Percentiles rank a stretch among this genome's conserved stretches.
These are phyloP conservation scores for Acrocyrtus sp. DNA, from an alignment of 2,888 invertebrate genomes.

Conservation along the genomic window DNA sequence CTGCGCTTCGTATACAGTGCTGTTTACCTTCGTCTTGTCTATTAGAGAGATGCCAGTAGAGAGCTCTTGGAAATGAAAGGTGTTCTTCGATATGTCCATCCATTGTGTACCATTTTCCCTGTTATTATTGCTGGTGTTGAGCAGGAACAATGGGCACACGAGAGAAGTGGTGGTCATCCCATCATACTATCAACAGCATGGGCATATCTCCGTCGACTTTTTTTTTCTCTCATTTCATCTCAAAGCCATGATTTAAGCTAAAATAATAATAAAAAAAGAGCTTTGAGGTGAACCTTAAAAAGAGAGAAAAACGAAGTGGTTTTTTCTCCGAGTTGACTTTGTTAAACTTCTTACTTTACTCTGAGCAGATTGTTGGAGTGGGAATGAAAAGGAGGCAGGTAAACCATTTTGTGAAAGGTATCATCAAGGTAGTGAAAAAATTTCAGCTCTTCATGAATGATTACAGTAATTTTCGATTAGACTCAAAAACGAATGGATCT, in stretches of 20 bases:
- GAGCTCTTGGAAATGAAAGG: constrained; percentile 17
- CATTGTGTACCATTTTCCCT: constrained; percentile 44
- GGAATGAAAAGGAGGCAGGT: constrained; percentile 61
- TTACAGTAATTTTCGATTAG: constrained; percentile 64
- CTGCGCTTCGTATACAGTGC: neutral
- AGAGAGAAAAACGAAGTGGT: constrained; percentile 27
- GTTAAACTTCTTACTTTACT: constrained; percentile 53
- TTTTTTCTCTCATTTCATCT: constrained; percentile 17
- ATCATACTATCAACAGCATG: constrained; percentile 39
- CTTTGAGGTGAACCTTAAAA: constrained; percentile 28
- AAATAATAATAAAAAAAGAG: constrained; percentile 29
- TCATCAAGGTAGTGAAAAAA: constrained; percentile 64
- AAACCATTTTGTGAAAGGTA: constrained; percentile 59
- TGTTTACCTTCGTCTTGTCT: neutral
- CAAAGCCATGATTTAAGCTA: constrained; percentile 30
- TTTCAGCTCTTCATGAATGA: constrained; percentile 64
- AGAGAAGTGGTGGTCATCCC: constrained; percentile 48
- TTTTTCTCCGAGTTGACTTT: constrained; percentile 45
- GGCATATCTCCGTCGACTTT: constrained; percentile 21
- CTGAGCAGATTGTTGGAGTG: constrained; percentile 57
- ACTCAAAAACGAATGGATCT: constrained; percentile 54
- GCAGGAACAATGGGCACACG: constrained; percentile 54
- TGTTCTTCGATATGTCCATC: neutral
- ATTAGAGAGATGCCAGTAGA: neutral
- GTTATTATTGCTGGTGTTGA: constrained; percentile 47